phyloP scores from a whole-genome alignment of 2,113 vertebrate species.

The Callorhinus ursinus region DNA sequence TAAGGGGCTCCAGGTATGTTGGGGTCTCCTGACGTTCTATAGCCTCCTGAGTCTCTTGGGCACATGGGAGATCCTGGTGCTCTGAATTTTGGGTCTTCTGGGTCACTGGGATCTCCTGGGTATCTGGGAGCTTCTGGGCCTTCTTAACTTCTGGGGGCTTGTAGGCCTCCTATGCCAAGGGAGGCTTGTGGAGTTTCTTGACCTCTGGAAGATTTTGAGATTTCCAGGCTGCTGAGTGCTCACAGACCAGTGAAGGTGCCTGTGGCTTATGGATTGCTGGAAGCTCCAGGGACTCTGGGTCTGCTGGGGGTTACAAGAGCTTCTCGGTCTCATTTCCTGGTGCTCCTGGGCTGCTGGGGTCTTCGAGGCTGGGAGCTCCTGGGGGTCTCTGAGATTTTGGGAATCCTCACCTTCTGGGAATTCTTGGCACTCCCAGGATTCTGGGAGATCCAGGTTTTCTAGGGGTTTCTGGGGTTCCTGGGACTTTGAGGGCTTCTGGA shows the following conservation, averaged over 20 bases:
- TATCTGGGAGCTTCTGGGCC: neutral
- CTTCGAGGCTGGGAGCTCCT: neutral
- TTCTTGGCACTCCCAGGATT: neutral
- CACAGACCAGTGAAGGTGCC: neutral
- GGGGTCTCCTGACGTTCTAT: neutral
- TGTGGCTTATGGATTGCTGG: neutral
- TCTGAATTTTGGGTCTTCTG: conserved; percentile 19
- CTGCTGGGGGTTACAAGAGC: neutral
- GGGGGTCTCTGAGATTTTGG: neutral
- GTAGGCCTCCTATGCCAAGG: neutral
- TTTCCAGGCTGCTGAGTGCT: neutral
- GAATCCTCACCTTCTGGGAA: neutral
- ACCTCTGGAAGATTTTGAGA: neutral
- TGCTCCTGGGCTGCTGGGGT: neutral
- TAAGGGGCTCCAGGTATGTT: neutral
- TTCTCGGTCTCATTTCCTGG: neutral
- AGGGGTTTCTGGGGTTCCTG: neutral
- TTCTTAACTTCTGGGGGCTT: neutral
- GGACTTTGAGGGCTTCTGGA: conserved; percentile 2
- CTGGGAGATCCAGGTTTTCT: neutral
- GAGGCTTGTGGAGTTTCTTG: neutral
- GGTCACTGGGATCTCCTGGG: neutral
- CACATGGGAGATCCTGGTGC: neutral
- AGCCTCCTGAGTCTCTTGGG: neutral
- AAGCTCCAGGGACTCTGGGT: neutral